Evolutionary conservation across 2,113 vertebrate species (phyloP), one percentile per base, ranked within the genome.

Genomic region (Porphyrio hochstetteri): DNA sequence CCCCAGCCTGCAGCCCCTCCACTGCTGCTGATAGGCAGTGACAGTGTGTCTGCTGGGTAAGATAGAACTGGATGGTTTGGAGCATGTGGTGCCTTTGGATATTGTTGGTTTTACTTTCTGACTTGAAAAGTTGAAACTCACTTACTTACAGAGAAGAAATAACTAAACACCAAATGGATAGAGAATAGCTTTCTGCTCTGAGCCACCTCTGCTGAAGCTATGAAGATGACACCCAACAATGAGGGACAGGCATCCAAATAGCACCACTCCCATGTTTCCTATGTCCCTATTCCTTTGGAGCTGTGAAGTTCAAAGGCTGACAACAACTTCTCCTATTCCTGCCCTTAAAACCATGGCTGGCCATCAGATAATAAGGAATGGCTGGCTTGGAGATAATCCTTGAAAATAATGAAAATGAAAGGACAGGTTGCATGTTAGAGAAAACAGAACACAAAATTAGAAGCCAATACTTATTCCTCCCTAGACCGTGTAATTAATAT

Each of bases 21-120:
- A n/a, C n/a, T 10, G 17, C 27, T 23, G 56, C 44, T 1, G 0
- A 69, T 52, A 60, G 44, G 21, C 56, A 61, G 20, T 1, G 2
- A 33, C 46, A 36, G 33, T 11, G 3, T 33, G n/a, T 33, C 36
- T 72, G 55, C 36, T 8, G 10, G 31, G 10, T 44, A 67, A 2
- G 1, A 46, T 4, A 25, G 25, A 50, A 33, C 0, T 33, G 38
- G 5, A 35, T 33, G 6, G 16, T 14, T 40, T 80, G 63, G 28
- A 88, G 63, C 40, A 53, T n/a, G 46, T 40, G 40, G 17, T 10
- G 8, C 42, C 21, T 40, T 76, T 68, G 35, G 52, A 33, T 56
- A 35, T 69, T 75, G 50, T 16, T 56, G 38, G 11, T 1, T 80
- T 93, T 67, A 44, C 68, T 71, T 76, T 88, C 19, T 56, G 28